Evolutionary conservation across 2,888 invertebrate species (phyloP), one percentile per base, ranked within the genome.

Genomic region (Cheilosia variabilis): DNA sequence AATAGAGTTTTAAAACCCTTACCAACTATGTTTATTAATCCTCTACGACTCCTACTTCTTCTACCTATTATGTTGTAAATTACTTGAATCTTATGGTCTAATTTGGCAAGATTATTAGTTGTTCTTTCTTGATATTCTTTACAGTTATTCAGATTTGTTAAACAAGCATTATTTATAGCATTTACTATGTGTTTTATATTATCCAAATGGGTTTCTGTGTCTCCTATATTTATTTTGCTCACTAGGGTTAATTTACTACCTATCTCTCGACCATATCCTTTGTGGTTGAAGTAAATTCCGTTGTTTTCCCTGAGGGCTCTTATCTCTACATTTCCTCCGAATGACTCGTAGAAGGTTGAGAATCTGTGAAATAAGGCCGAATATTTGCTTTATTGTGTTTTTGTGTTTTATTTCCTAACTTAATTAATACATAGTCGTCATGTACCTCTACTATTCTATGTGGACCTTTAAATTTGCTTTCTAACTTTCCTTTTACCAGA

Each of bases 1-100:
- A 75, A 76, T 66, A 37, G 17, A 68, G 43, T 50, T 13, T 76
- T 68, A 24, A 76, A 76, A 27, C 75, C 75, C 17, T 47, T 27
- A 10, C 55, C 75, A 15, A 65, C 19, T 45, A 75, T 55, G 45
- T 66, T 34, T 17, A 66, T 19, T 57, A 68, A 45, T 10, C 31
- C 57, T 9, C 34, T 55, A 45, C 47, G 55, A 45, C 17, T n/a
- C 41, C 65, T 37, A 5, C 22, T 53, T n/a, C 7, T 4, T 63
- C 24, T 73, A 52, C 55, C 73, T 34, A 63, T 62, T 50, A 73
- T 50, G 10, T 65, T 34, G 10, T 43, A 53, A 50, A 72, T 62
- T 45, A 66, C 9, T 27, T 47, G 27, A 27, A 65, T 50, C 34
- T 24, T 65, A 65, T 62, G 62, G 13, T 62, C 47, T 62, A 47